These are phyloP conservation scores for Axinella damicornis DNA, from an alignment of 37 sponge, comb jelly and placozoan species.

Conservation along the genomic window DNA sequence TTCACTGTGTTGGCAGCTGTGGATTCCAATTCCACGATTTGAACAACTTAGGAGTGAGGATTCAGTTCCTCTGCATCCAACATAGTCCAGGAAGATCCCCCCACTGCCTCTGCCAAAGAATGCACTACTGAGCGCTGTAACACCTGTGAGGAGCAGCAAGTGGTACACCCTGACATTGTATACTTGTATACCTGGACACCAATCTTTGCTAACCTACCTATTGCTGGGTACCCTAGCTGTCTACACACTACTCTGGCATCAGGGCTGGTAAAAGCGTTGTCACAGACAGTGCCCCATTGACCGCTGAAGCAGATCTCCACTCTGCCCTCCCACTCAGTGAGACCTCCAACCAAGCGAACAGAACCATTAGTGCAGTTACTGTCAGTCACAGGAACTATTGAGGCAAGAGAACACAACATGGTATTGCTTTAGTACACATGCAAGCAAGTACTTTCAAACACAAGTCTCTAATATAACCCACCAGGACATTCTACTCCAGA, in stretches of 20 bases:
- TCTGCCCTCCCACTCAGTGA: neutral
- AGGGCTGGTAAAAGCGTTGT: neutral
- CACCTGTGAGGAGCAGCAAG: no score
- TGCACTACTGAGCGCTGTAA: neutral
- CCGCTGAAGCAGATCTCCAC: neutral
- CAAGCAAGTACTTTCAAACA: no score
- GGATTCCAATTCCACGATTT: constrained; percentile 13
- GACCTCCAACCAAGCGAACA: no score
- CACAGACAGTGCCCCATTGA: neutral
- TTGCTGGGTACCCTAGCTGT: neutral
- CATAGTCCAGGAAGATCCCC: constrained; percentile 39
- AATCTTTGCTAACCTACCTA: no score
- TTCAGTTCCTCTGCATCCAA: constrained; percentile 41
- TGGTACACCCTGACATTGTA: no score
- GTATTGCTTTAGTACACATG: no score
- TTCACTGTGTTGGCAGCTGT: constrained; percentile 44
- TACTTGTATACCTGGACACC: no score
- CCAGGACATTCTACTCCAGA: no score
- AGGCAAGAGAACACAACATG: no score
- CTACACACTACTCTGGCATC: constrained; percentile 2
- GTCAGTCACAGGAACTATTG: no score
- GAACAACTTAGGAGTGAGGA: constrained; percentile 5
- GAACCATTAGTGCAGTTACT: no score
- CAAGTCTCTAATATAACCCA: no score
- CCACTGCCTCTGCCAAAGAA: constrained; percentile 21